Base-by-base conservation (phyloP, 2,797 vertebrate species). In the Threskiornis aethiopicus region DNA sequence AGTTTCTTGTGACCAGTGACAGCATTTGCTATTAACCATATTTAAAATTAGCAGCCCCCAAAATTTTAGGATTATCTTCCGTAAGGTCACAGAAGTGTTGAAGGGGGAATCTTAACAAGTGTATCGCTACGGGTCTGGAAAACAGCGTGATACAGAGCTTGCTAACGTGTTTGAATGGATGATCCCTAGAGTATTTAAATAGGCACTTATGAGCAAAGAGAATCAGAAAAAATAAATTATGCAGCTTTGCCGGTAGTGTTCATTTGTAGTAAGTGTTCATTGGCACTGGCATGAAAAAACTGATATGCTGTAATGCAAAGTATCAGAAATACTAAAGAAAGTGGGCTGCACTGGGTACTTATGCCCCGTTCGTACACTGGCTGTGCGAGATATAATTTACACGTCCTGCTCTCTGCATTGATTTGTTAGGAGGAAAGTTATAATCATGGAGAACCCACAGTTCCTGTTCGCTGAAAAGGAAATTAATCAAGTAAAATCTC, bases 401-500 rank as follows among this genome's bases (percentile, higher is more conserved):
- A 8, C 7, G 59, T 76, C 65, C 87, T 82, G 62, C 24, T 67
- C 73, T 65, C 83, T n/a, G 59, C 81, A 46, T 83, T 73, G 90
- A 77, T 69, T 92, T 71, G 57, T 86, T 46, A 66, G 77, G 52
- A 59, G 86, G 55, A 52, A 94, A 93, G 77, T 83, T 80, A 11
- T 52, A 57, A 85, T 75, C 82, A 19, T 3, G 15, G 22, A 73
- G 75, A 82, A 46, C 37, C 65, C 52, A 5, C 35, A 47, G 55
- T 24, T 67, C 46, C 76, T 69, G 24, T 42, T 82, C 19, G 1
- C 67, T 46, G 46, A n/a, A 47, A 90, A 77, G 77, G 46, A 15
- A 76, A 92, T 94, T 46, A 69, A 87, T 89, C 89, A 79, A 62
- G 41, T 57, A 39, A 84, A 88, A 92, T 94, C 76, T 83, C 37